phyloP scores from a whole-genome alignment of 1,140 invertebrate species.

The Scaptomyza pallida region DNA sequence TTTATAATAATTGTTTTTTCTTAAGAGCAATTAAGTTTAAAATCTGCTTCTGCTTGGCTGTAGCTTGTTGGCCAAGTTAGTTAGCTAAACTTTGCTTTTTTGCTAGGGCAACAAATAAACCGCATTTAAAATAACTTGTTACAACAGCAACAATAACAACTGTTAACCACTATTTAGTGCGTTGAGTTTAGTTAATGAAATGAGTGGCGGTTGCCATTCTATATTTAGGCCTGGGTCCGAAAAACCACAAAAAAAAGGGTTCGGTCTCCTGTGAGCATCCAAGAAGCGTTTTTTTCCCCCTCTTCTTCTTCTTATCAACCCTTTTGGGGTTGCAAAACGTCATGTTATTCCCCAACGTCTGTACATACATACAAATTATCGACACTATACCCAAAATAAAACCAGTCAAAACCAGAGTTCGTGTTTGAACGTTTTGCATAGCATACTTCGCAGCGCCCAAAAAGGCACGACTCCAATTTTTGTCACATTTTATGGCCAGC shows the following conservation, averaged over 20 bases:
- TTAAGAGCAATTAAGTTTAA: neutral
- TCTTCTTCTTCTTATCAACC: conserved; percentile 6
- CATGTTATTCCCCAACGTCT: conserved; percentile 32
- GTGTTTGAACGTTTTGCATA: conserved; percentile 37
- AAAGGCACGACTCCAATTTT: conserved; percentile 50
- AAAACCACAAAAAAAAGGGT: conserved; percentile 17
- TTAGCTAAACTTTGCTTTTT: neutral
- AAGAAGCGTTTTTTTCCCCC: neutral
- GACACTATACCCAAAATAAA: conserved; percentile 71
- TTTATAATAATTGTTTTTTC: no score
- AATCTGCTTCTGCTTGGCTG: neutral
- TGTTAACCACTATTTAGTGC: conserved; percentile 30
- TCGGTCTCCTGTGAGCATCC: conserved; percentile 1
- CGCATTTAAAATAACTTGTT: neutral
- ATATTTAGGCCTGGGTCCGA: conserved; percentile 46
- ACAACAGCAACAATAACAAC: conserved; percentile 13
- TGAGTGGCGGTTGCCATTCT: conserved; percentile 47
- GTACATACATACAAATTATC: conserved; percentile 57
- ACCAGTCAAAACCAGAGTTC: conserved; percentile 30
- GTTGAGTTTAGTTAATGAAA: conserved; percentile 51
- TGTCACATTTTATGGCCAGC: conserved; percentile 57
- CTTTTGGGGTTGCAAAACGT: conserved; percentile 12
- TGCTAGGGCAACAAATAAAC: neutral
- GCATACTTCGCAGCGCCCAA: conserved; percentile 51
- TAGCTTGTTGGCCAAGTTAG: neutral